Evolutionary conservation across 2,113 vertebrate genomes (phyloP).

Genomic region (Gymnarchus niloticus): DNA sequence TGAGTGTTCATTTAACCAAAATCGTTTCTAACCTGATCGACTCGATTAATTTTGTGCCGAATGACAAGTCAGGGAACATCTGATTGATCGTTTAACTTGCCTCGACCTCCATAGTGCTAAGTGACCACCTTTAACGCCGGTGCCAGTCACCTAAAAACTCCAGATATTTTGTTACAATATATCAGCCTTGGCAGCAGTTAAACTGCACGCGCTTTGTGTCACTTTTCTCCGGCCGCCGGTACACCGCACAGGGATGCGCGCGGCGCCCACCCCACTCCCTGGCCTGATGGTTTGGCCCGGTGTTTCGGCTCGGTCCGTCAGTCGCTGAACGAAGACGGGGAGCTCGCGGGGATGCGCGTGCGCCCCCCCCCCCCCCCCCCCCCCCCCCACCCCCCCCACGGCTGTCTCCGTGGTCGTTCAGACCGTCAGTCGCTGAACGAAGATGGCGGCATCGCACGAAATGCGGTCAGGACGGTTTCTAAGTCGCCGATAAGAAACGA

Average conservation of each 20-base stretch:
- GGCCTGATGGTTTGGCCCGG: no score
- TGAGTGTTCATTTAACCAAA: not conserved
- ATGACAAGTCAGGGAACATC: not conserved
- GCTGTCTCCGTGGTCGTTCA: slow-evolving; percentile 34
- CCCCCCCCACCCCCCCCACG: not conserved
- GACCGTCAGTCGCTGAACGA: slow-evolving; percentile 42
- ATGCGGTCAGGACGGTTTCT: slow-evolving; percentile 50
- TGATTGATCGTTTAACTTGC: not conserved
- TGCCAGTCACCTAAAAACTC: not conserved
- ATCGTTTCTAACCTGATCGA: not conserved
- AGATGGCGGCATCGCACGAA: slow-evolving; percentile 47
- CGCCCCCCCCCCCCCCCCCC: no score
- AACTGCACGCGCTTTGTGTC: not conserved
- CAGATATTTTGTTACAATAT: not conserved
- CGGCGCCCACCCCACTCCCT: no score
- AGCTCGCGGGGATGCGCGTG: no score
- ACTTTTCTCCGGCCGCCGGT: not conserved
- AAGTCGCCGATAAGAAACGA: slow-evolving; percentile 29
- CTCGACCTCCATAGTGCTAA: not conserved
- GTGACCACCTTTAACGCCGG: not conserved
- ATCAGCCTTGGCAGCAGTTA: no score
- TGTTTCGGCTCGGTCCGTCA: no score
- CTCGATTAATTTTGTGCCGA: not conserved
- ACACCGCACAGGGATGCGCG: no score
- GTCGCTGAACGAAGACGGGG: no score